A percentile compares a stretch with the other conserved stretches of the same genome.
Evolutionary conservation across 2,113 vertebrate species (phyloP).

Genomic region (Cynopterus brachyotis): DNA sequence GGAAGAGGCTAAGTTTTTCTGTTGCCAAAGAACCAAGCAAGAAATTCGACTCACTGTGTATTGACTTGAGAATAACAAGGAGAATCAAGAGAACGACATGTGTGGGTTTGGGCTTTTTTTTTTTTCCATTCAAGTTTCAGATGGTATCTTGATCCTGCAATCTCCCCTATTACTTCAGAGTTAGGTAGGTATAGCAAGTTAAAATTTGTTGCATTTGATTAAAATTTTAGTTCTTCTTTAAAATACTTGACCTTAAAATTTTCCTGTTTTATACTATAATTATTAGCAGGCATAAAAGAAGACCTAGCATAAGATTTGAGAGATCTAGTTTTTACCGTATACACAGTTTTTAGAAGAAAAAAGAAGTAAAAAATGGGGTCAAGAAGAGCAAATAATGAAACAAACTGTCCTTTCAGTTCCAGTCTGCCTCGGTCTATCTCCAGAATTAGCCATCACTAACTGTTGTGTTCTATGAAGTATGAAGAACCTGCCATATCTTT

Average conservation of each 20-base stretch:
- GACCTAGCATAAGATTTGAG: background rate
- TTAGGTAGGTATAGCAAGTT: background rate
- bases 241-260: background rate
- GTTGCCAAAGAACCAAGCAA: background rate
- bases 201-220: conserved; percentile 2
- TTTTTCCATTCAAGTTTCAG: background rate
- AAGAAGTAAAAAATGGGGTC: background rate
- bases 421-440: background rate
- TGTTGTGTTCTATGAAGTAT: background rate
- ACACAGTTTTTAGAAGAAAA: background rate
- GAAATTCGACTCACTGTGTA: background rate
- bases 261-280: background rate
- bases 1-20: background rate
- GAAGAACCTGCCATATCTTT: background rate
- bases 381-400: background rate
- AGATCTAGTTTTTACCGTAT: background rate
- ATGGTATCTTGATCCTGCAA: background rate
- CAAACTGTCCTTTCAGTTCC: background rate
- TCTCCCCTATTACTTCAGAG: conserved; percentile 1
- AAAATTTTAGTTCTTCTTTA: conserved; percentile 23
- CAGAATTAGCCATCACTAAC: background rate
- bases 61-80: background rate
- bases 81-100: background rate
- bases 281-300: background rate
- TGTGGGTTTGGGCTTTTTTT: background rate